These are phyloP conservation scores for Psephotus haematonotus DNA, from an alignment of 2,113 vertebrate species.

Conservation along the genomic window DNA sequence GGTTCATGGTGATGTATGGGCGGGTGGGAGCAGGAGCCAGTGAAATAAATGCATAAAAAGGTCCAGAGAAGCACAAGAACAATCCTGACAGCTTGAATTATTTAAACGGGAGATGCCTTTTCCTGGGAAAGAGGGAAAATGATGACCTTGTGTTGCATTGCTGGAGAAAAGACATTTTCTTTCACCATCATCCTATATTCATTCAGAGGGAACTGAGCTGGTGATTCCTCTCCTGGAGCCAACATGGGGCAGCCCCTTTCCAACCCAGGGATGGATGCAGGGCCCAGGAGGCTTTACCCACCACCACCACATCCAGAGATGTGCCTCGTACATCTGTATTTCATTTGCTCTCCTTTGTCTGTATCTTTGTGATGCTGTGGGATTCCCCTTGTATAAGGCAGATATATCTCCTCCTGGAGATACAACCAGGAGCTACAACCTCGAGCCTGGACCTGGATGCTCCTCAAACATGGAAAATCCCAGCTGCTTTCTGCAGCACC, in stretches of 20 bases:
- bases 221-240: not conserved
- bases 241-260: not conserved
- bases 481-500: not conserved
- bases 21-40: not conserved
- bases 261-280: not conserved
- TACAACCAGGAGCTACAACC: not conserved
- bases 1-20: slow-evolving; percentile 22
- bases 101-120: slow-evolving; percentile 36
- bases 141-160: slow-evolving; percentile 44
- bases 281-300: not conserved
- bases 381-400: not conserved
- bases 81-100: slow-evolving; percentile 53
- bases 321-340: not conserved
- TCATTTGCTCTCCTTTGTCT: not conserved
- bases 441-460: accelerated
- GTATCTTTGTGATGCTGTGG: not conserved
- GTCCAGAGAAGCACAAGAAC: not conserved
- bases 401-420: not conserved
- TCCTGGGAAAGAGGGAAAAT: not conserved
- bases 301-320: too few species aligned
- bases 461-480: not conserved
- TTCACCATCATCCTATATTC: not conserved
- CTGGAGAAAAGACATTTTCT: slow-evolving; percentile 58
- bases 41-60: slow-evolving; percentile 16
- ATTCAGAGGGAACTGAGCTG: not conserved